These are phyloP conservation scores for Monopterus albus DNA, from an alignment of 2,113 vertebrate species.

Conservation along the genomic window DNA sequence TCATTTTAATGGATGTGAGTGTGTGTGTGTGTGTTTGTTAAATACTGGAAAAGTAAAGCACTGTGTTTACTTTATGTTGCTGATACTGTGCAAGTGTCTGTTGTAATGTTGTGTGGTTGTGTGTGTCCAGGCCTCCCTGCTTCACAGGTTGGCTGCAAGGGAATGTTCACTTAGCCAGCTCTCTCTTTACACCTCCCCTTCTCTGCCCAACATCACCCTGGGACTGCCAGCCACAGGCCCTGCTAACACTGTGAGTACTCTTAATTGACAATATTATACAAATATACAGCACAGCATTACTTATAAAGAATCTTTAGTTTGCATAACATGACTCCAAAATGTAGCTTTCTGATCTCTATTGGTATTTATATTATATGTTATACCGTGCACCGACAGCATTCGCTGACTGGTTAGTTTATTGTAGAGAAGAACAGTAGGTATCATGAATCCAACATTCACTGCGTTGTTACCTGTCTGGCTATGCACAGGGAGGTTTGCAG, in stretches of 20 bases:
- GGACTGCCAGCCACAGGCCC: constrained; percentile 94
- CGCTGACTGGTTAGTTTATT: not conserved
- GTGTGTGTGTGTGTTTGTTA: constrained; percentile 7
- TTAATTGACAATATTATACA: not conserved
- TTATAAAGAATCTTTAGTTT: constrained; percentile 1
- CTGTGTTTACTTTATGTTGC: constrained; percentile 17
- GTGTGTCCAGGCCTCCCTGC: constrained; percentile 86
- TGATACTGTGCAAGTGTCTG: not conserved
- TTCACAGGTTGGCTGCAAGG: constrained; percentile 88
- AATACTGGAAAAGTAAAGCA: not conserved
- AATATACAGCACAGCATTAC: not conserved
- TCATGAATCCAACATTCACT: too few relatives aligned
- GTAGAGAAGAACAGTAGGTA: not conserved
- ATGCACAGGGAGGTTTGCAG: too few relatives aligned
- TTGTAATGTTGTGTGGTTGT: constrained; percentile 20
- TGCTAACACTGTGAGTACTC: constrained; percentile 86
- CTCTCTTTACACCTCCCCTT: constrained; percentile 96
- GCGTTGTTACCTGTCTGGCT: too few relatives aligned
- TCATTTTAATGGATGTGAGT: constrained; percentile 37
- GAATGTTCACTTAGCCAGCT: constrained; percentile 91
- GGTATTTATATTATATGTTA: too few relatives aligned
- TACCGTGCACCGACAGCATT: too few relatives aligned
- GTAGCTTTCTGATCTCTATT: too few relatives aligned
- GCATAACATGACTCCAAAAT: not conserved
- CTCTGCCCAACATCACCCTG: constrained; percentile 96